Base-by-base conservation (phyloP, 2,888 invertebrate genomes). In the Brenthis daphne region DNA sequence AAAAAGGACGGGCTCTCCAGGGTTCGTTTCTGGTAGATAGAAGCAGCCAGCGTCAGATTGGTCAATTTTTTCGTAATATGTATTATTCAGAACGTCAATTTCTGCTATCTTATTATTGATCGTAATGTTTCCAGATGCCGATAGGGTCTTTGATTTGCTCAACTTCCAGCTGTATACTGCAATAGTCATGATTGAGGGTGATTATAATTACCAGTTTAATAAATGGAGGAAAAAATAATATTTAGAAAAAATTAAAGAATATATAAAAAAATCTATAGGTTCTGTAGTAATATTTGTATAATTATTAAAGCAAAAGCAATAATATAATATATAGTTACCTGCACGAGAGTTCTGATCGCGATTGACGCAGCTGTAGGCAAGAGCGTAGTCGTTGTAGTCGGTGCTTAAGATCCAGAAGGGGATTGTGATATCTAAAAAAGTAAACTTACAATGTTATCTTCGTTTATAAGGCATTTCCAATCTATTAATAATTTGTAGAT, bases 351-450 rank as follows among this genome's bases (percentile, higher is more conserved):
- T 77, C 8, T 86, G 73, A 54, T 86, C 84, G 29, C 89, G 81
- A 75, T 94, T 88, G 4, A 83, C 82, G 77, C 95, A 95, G 54
- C 94, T 94, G 90, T 94, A 95, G 1, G 94, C 94, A 1, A 95
- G 91, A 0, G 94, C 87, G 73, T 93, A 95, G 69, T 87, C 87
- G 0, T 85, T 84, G 78, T 95, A 95, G 78, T 95, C 94, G 0
- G 94, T 94, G 53, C 90, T 74, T 12, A 81, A 71, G 48, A 81
- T 75, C 80, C 80, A 79, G 66, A 79, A 80, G 11, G 78, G 77
- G 47, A 80, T 77, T 5, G 64, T 65, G 14, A 76, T 72, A n/a
- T 53, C 81, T 81, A 76, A n/a, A 77, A 79, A 56, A 55, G 20
- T 16, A 14, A 20, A 50, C 11, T 8, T 43, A 11, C 37, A 37